These are phyloP conservation scores for Brenthis daphne DNA, from an alignment of 2,888 invertebrate species.

Conservation along the genomic window DNA sequence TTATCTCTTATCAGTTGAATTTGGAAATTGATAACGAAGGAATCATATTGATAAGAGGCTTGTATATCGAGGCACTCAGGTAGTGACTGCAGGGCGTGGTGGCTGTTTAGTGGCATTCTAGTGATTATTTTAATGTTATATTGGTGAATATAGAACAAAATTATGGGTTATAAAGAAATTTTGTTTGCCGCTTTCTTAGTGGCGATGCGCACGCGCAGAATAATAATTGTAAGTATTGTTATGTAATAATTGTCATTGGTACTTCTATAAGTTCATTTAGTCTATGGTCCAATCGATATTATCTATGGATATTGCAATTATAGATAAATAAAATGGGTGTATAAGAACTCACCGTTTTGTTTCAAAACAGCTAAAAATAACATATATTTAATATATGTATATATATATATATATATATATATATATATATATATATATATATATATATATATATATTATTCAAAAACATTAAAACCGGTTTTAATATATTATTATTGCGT, in stretches of 20 bases:
- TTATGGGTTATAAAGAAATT: conserved; percentile 53
- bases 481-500: too few species aligned
- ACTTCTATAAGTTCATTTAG: not conserved
- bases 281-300: not conserved
- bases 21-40: conserved; percentile 9
- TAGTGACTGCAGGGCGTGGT: conserved; percentile 40
- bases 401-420: too few species aligned
- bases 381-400: too few species aligned
- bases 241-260: conserved; percentile 2
- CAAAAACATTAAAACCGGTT: too few species aligned
- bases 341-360: too few species aligned
- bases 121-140: conserved; percentile 37
- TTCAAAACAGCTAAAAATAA: too few species aligned
- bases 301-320: not conserved
- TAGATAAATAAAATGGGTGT: too few species aligned
- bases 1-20: conserved; percentile 13
- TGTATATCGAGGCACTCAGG: conserved; percentile 50
- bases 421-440: too few species aligned
- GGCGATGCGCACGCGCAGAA: conserved; percentile 54
- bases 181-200: conserved; percentile 48
- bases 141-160: conserved; percentile 39
- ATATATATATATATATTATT: too few species aligned
- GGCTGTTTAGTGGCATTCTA: conserved; percentile 3
- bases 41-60: conserved; percentile 41
- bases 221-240: conserved; percentile 45